Percentiles rank a stretch among this genome's conserved stretches.
These are phyloP conservation scores for Brachyhypopomus occidentalis DNA, from an alignment of 2,113 vertebrate species.

Conservation along the genomic window DNA sequence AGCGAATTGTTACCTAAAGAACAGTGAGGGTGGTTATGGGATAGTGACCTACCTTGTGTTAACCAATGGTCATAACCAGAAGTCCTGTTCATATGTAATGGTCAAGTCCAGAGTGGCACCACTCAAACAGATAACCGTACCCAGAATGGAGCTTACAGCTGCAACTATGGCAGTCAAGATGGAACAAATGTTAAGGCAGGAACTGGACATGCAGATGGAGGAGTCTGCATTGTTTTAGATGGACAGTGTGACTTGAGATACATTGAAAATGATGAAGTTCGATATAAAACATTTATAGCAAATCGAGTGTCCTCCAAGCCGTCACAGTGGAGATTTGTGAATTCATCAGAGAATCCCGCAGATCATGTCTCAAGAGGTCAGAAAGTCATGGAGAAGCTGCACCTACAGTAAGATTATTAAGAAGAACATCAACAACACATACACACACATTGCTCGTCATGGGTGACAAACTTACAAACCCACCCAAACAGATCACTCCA, in stretches of 20 bases:
- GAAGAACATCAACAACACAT: too few species aligned
- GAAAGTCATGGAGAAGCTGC: too few species aligned
- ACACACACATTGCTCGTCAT: too few species aligned
- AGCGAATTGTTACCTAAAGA: neutral
- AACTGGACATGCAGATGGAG: conserved; percentile 17
- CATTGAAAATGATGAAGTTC: neutral
- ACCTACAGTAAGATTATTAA: too few species aligned
- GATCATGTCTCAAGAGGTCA: conserved; percentile 17
- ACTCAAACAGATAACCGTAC: conserved; percentile 32
- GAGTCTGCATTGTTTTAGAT: conserved; percentile 30
- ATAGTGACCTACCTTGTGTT: conserved; percentile 2
- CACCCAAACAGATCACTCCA: too few species aligned
- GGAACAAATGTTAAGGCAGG: neutral
- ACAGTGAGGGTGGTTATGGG: neutral
- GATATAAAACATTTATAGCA: conserved; percentile 22
- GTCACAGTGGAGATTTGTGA: too few species aligned
- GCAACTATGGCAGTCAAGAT: conserved; percentile 15
- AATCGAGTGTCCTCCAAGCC: neutral
- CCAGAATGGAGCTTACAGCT: conserved; percentile 23
- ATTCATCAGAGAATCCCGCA: neutral
- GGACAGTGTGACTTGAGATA: conserved; percentile 15
- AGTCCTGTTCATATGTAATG: neutral
- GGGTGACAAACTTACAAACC: too few species aligned
- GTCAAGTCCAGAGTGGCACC: conserved; percentile 21
- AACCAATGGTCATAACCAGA: neutral